Conservation (phyloP, 1,140 invertebrate species). For the Drosophila virilis region DNA sequence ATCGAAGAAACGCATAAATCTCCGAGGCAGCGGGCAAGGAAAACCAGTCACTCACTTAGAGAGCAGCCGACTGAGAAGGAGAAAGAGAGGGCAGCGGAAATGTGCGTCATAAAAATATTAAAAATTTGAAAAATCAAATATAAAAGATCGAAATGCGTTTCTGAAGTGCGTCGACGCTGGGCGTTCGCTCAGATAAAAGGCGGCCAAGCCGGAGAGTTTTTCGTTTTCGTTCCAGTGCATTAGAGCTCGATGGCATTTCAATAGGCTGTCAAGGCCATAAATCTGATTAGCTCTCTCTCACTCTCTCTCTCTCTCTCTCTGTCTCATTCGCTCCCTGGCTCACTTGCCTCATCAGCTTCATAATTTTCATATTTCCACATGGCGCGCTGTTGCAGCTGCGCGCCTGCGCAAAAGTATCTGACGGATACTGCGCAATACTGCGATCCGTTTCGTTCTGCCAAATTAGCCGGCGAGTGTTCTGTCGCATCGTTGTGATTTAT, state of each 20-base stretch:
- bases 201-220: conserved; percentile 19
- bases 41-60: conserved; percentile 66
- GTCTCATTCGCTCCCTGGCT: conserved; percentile 1
- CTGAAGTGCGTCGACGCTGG: conserved; percentile 22
- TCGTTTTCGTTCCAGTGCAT: conserved; percentile 67
- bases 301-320: background rate
- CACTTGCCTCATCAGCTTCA: conserved; percentile 46
- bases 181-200: conserved; percentile 52
- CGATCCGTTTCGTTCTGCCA: conserved; percentile 71
- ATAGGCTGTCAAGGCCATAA: conserved; percentile 72
- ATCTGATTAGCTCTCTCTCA: conserved; percentile 52
- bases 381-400: conserved; percentile 53
- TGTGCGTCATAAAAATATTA: conserved; percentile 82
- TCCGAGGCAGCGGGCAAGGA: conserved; percentile 30
- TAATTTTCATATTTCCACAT: conserved; percentile 68
- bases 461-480: conserved; percentile 57
- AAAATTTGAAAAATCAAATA: conserved; percentile 45
- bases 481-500: conserved; percentile 60
- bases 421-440: conserved; percentile 48
- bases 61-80: conserved; percentile 6
- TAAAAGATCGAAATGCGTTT: conserved; percentile 42
- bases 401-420: conserved; percentile 73
- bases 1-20: conserved; percentile 79
- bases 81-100: conserved; percentile 59
- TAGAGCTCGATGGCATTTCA: conserved; percentile 59